These are phyloP conservation scores for Osmerus mordax DNA, from an alignment of 2,113 vertebrate genomes.

Conservation along the genomic window DNA sequence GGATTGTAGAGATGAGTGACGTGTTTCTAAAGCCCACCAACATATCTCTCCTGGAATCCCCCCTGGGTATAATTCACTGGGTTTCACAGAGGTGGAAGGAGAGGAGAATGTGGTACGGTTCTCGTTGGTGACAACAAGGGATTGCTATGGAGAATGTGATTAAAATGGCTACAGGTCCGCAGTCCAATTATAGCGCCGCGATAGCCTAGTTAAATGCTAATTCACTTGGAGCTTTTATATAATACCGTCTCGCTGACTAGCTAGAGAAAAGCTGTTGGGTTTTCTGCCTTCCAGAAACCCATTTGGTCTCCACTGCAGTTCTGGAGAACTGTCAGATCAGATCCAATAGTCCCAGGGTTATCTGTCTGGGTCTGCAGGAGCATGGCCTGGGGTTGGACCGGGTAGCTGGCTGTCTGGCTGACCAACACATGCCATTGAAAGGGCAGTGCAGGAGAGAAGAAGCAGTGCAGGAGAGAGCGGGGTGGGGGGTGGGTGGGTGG, in stretches of 20 bases:
- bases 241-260: neutral
- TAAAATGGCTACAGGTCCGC: conserved; percentile 13
- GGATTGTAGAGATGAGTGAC: conserved; percentile 34
- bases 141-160: conserved; percentile 9
- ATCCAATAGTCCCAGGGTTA: neutral
- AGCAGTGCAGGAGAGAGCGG: neutral
- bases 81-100: neutral
- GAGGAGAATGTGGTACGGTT: neutral
- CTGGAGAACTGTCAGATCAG: neutral
- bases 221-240: conserved; percentile 9
- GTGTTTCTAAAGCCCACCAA: conserved; percentile 25
- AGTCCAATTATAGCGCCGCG: conserved; percentile 14
- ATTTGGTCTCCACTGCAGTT: neutral
- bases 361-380: conserved; percentile 9
- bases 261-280: neutral
- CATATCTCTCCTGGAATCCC: conserved; percentile 26
- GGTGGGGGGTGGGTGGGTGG: neutral
- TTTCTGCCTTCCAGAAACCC: neutral
- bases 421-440: neutral
- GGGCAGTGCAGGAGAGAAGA: neutral
- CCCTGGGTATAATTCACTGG: neutral
- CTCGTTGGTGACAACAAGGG: conserved; percentile 18
- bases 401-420: neutral
- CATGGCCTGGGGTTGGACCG: neutral
- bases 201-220: conserved; percentile 7